Percentiles rank a stretch among this genome's conserved stretches.
Evolutionary conservation across 1,140 invertebrate species (phyloP).

Genomic region (Pseudomyrmex flavicornis): DNA sequence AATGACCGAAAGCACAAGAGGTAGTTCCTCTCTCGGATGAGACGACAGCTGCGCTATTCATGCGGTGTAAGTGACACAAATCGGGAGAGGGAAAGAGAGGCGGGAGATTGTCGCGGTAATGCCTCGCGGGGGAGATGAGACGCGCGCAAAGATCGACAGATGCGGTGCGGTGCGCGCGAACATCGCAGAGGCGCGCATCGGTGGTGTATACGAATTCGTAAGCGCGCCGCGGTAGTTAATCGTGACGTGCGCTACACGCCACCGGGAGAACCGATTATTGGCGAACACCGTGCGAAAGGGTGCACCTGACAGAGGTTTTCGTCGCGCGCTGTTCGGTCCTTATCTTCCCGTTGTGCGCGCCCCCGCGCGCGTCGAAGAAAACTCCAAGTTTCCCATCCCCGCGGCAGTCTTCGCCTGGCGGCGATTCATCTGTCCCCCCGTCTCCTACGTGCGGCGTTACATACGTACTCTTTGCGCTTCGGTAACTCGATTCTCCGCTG

Average conservation of each 20-base stretch:
- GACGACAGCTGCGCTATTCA: constrained; percentile 1
- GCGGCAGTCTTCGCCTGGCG: constrained; percentile 31
- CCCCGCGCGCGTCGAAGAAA: constrained; percentile 34
- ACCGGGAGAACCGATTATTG: constrained; percentile 78
- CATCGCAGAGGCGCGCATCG: constrained; percentile 28
- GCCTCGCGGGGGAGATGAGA: constrained; percentile 12
- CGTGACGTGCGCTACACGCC: constrained; percentile 44
- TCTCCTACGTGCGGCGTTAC: constrained; percentile 3
- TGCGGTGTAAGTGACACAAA: not conserved
- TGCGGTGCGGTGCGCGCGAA: constrained; percentile 36
- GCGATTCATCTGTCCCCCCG: constrained; percentile 29
- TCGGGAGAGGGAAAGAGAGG: not conserved
- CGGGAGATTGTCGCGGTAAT: not conserved
- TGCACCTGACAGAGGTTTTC: constrained; percentile 80
- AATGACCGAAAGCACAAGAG: too few species aligned
- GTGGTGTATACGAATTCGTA: constrained; percentile 24
- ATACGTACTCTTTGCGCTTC: constrained; percentile 48
- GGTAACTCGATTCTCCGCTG: constrained; percentile 37
- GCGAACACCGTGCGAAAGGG: constrained; percentile 80
- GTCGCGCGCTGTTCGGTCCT: constrained; percentile 66
- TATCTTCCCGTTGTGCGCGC: constrained; percentile 6
- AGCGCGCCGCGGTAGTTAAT: constrained; percentile 52
- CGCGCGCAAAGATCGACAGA: constrained; percentile 39
- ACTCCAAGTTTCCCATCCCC: constrained; percentile 42
- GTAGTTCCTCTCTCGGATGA: too few species aligned